These are phyloP conservation scores for Agriopis aurantiaria DNA, from an alignment of 2,888 invertebrate genomes.

Conservation along the genomic window DNA sequence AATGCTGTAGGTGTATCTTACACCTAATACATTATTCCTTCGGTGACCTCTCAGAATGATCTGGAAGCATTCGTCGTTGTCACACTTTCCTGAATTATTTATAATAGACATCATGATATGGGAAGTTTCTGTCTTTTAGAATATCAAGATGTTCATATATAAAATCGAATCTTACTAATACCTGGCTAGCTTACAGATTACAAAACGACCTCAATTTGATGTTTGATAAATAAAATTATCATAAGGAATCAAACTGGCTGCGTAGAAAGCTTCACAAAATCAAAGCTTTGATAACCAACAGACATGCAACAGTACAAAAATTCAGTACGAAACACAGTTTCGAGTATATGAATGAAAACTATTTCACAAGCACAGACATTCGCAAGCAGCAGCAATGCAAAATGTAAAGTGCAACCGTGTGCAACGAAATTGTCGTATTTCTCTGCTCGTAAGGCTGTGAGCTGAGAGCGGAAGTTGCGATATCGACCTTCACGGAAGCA, in stretches of 20 bases:
- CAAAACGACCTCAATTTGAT: not conserved
- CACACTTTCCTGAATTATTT: slow-evolving; percentile 55
- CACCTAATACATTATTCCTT: slow-evolving; percentile 61
- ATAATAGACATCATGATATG: slow-evolving; percentile 34
- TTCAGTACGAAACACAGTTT: not conserved
- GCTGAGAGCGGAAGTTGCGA: slow-evolving; percentile 55
- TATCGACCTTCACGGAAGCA: slow-evolving; percentile 65
- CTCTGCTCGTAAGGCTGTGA: slow-evolving; percentile 9
- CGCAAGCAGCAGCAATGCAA: slow-evolving; percentile 10
- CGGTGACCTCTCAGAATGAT: slow-evolving; percentile 59
- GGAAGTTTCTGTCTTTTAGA: slow-evolving; percentile 39
- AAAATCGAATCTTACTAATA: not conserved
- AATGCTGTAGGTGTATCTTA: slow-evolving; percentile 53
- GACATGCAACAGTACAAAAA: too few species aligned
- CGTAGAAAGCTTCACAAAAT: not conserved
- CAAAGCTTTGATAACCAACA: too few species aligned
- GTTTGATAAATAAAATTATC: not conserved
- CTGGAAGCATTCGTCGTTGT: slow-evolving; percentile 56
- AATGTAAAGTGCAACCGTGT: slow-evolving; percentile 17
- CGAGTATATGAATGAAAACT: not conserved
- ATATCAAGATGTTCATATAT: slow-evolving; percentile 16
- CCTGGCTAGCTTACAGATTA: not conserved
- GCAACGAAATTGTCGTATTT: slow-evolving; percentile 14
- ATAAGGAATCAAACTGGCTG: not conserved
- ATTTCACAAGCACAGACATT: slow-evolving; percentile 6